Conservation (phyloP, 2,797 vertebrate species). For the Petrocephalus sullivani region DNA sequence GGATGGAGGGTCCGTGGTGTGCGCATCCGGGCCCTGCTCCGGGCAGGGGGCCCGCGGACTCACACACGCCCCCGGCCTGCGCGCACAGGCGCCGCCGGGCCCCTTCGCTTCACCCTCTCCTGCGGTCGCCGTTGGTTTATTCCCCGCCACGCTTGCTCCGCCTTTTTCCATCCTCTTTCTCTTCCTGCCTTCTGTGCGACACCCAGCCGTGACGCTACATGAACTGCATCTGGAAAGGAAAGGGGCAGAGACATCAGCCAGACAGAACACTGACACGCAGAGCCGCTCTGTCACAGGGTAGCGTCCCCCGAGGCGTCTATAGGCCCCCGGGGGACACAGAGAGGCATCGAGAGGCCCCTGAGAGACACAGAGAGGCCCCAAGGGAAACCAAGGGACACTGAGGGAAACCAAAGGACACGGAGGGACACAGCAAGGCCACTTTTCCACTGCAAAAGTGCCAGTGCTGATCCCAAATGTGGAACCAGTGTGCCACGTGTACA, state of each 20-base stretch:
- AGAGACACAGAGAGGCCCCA: too few species aligned
- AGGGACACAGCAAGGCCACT: too few species aligned
- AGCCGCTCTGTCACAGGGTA: neutral
- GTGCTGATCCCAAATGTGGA: too few species aligned
- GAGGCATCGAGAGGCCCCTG: too few species aligned
- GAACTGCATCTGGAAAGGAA: slow-evolving; percentile 70
- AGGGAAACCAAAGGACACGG: too few species aligned
- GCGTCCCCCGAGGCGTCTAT: neutral
- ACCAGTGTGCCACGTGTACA: too few species aligned
- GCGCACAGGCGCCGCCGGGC: slow-evolving; percentile 13
- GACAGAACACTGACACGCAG: neutral
- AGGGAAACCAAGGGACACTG: too few species aligned
- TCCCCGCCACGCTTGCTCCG: neutral
- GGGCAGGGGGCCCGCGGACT: slow-evolving; percentile 39
- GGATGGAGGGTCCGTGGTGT: neutral
- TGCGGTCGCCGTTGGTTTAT: slow-evolving; percentile 19
- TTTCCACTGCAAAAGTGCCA: too few species aligned
- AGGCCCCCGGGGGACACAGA: too few species aligned
- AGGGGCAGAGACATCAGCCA: neutral
- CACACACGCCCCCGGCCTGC: neutral
- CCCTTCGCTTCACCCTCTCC: slow-evolving; percentile 34
- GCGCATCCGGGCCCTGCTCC: slow-evolving; percentile 35
- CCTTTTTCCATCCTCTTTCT: neutral
- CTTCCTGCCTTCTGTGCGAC: slow-evolving; percentile 52
- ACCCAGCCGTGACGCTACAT: slow-evolving; percentile 63